Conservation (phyloP, 2,113 vertebrate genomes). For the Galeopterus variegatus region DNA sequence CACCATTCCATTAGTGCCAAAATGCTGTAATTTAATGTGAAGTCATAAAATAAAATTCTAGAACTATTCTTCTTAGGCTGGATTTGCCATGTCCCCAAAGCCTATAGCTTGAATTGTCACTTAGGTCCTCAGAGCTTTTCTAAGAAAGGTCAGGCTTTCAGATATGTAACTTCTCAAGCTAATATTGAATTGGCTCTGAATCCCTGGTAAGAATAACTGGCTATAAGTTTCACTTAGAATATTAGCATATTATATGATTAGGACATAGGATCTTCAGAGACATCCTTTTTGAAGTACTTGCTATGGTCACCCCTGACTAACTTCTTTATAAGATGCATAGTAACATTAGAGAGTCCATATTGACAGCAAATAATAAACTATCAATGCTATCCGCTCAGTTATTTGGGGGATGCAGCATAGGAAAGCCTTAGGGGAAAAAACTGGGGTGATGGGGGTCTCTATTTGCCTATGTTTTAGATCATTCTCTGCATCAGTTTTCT, state of each 20-base stretch:
- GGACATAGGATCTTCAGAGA: neutral
- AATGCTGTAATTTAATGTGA: constrained; percentile 18
- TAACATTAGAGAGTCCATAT: neutral
- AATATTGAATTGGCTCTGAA: constrained; percentile 15
- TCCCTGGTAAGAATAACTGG: neutral
- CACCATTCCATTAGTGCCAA: neutral
- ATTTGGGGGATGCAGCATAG: neutral
- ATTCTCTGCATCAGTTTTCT: constrained; percentile 5
- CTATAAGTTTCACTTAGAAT: neutral
- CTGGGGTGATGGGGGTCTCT: neutral
- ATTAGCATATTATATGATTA: neutral
- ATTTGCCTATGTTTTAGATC: neutral
- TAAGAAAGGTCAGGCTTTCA: constrained; percentile 1
- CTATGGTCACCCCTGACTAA: neutral
- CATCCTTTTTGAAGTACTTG: neutral
- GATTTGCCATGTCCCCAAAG: neutral
- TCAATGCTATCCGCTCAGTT: neutral
- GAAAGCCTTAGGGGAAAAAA: neutral
- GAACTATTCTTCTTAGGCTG: neutral
- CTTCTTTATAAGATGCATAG: neutral
- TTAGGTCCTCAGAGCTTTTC: constrained; percentile 1
- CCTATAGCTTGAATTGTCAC: neutral
- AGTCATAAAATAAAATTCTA: constrained; percentile 30
- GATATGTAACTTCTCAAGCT: constrained; percentile 27
- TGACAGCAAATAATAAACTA: neutral